phyloP scores from a whole-genome alignment of 2,888 invertebrate species.

The Liopterus haemorrhoidalis region DNA sequence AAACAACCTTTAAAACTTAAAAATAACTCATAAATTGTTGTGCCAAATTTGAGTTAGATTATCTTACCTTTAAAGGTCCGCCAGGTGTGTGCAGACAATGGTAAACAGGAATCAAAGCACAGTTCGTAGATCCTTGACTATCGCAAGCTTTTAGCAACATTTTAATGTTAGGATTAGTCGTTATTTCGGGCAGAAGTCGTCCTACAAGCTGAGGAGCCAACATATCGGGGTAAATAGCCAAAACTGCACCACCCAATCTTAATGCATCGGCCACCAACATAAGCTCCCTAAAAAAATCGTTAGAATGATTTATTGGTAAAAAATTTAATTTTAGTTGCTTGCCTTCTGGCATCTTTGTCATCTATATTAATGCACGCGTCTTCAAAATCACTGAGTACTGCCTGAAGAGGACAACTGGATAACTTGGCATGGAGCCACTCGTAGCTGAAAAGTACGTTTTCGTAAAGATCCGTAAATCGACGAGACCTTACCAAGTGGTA shows the following conservation, averaged over 20 bases:
- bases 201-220: constrained; percentile 91
- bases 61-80: constrained; percentile 81
- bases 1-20: too few relatives aligned
- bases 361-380: constrained; percentile 80
- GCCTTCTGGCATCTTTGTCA: constrained; percentile 75
- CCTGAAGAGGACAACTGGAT: constrained; percentile 90
- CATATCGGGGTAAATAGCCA: constrained; percentile 91
- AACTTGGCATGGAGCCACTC: constrained; percentile 96
- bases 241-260: constrained; percentile 87
- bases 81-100: constrained; percentile 98
- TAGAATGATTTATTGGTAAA: constrained; percentile 1
- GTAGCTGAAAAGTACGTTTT: constrained; percentile 92
- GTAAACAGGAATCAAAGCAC: constrained; percentile 85
- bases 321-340: constrained; percentile 16
- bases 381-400: constrained; percentile 91
- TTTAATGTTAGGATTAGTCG: constrained; percentile 73
- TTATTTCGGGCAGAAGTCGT: constrained; percentile 85
- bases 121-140: constrained; percentile 78
- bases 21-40: too few relatives aligned
- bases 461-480: constrained; percentile 83
- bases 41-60: too few relatives aligned
- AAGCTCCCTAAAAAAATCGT: constrained; percentile 60
- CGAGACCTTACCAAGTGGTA: constrained; percentile 89
- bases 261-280: constrained; percentile 91
- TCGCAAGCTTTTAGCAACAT: constrained; percentile 88